Evolutionary conservation across 2,113 vertebrate genomes (phyloP).

Genomic region (Paedocypris sp.): DNA sequence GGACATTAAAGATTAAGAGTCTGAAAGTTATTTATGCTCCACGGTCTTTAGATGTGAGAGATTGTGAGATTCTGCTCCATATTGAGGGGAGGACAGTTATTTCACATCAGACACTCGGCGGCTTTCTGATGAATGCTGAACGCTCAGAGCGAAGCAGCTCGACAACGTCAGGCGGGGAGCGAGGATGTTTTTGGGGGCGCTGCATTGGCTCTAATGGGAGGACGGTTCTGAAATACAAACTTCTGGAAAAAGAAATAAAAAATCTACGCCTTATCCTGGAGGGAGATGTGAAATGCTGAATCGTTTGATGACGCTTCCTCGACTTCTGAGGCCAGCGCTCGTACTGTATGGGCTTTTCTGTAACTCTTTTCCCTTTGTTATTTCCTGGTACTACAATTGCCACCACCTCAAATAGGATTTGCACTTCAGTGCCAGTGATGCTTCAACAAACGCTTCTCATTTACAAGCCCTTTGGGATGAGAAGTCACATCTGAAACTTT

Average conservation of each 20-base stretch:
- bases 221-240: slow-evolving; percentile 31
- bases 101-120: slow-evolving; percentile 25
- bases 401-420: slow-evolving; percentile 16
- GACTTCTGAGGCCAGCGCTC: slow-evolving; percentile 11
- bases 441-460: slow-evolving; percentile 9
- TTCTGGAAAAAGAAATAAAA: no score
- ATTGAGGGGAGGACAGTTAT: slow-evolving; percentile 7
- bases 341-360: slow-evolving; percentile 6
- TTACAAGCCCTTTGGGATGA: slow-evolving; percentile 20
- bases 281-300: slow-evolving; percentile 17
- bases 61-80: slow-evolving; percentile 13
- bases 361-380: slow-evolving; percentile 15
- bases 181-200: neutral
- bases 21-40: slow-evolving; percentile 39
- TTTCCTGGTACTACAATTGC: slow-evolving; percentile 4
- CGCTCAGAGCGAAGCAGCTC: neutral
- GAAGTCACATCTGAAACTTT: slow-evolving; percentile 5
- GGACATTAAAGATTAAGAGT: slow-evolving; percentile 43
- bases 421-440: slow-evolving; percentile 4
- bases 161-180: neutral
- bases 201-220: slow-evolving; percentile 19
- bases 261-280: slow-evolving; percentile 10
- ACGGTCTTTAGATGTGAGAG: slow-evolving; percentile 34
- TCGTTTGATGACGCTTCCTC: slow-evolving; percentile 12
- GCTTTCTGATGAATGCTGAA: slow-evolving; percentile 26